A percentile compares a stretch with the other conserved stretches of the same genome.
phyloP scores from a whole-genome alignment of 2,797 vertebrate genomes.

The Tiaroga cobitis region DNA sequence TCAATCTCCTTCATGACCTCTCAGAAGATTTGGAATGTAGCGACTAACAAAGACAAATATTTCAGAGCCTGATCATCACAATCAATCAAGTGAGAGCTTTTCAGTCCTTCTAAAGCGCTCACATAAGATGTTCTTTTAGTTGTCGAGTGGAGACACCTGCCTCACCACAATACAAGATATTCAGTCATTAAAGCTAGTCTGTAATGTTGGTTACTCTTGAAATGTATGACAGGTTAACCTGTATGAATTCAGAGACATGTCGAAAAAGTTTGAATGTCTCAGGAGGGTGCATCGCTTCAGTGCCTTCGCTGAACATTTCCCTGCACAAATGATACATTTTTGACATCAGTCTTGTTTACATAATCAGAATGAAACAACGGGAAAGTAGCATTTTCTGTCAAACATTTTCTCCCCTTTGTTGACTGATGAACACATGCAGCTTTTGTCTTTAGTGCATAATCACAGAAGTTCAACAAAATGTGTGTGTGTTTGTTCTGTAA shows the following conservation, averaged over 20 bases:
- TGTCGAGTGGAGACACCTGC: conserved; percentile 17
- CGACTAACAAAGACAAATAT: conserved; percentile 16
- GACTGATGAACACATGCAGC: conserved; percentile 41
- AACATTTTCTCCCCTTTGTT: conserved; percentile 17
- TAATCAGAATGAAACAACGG: conserved; percentile 12
- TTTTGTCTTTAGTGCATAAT: conserved; percentile 45
- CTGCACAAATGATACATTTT: conserved; percentile 47
- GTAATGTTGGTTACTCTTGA: conserved; percentile 12
- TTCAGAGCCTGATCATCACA: conserved; percentile 1
- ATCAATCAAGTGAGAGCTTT: conserved; percentile 10
- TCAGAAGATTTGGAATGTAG: conserved; percentile 2
- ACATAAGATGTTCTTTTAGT: background rate
- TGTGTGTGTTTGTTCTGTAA: conserved; percentile 2
- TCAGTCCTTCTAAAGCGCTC: conserved; percentile 7
- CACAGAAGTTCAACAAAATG: conserved; percentile 11
- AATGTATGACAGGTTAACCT: conserved; percentile 34
- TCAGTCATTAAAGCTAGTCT: conserved; percentile 12
- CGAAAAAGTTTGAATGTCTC: background rate
- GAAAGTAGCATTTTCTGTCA: conserved; percentile 40
- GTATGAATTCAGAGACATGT: background rate
- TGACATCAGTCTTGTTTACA: conserved; percentile 15
- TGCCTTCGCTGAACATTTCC: conserved; percentile 17
- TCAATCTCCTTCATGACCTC: conserved; percentile 11
- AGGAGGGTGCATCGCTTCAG: conserved; percentile 7
- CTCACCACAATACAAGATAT: background rate